Evolutionary conservation across 2,113 vertebrate species (phyloP).

Genomic region (Daboia siamensis): DNA sequence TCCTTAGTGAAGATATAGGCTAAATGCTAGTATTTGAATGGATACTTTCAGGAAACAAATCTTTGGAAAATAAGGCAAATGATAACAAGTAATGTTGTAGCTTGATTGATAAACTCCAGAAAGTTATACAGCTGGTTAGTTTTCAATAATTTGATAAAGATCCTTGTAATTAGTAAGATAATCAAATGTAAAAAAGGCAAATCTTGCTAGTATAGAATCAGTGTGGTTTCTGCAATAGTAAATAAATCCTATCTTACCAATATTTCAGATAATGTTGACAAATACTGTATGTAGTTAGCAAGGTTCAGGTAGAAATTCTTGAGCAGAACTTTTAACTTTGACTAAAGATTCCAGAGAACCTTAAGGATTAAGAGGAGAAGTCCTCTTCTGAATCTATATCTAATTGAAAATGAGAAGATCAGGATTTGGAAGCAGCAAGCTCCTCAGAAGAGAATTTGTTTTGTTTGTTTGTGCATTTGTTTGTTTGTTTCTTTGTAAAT

Average conservation of each 20-base stretch:
- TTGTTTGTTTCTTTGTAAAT: background rate
- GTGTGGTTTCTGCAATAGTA: background rate
- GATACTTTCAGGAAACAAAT: background rate
- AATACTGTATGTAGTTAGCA: background rate
- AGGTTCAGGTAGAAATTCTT: background rate
- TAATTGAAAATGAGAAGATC: background rate
- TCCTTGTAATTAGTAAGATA: background rate
- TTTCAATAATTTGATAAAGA: background rate
- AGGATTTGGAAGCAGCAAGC: background rate
- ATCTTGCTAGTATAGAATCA: background rate
- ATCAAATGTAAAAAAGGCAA: background rate
- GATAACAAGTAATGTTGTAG: background rate
- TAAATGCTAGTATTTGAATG: background rate
- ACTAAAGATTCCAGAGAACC: background rate
- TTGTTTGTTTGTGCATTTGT: background rate
- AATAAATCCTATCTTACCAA: background rate
- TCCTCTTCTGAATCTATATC: background rate
- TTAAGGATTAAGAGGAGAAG: background rate
- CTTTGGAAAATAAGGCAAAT: background rate
- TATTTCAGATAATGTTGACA: background rate
- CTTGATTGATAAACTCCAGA: background rate
- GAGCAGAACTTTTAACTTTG: background rate
- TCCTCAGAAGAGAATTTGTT: background rate
- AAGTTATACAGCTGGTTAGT: background rate
- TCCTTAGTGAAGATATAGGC: background rate